Base-by-base conservation (phyloP, 1,140 invertebrate genomes). In the Dreissena polymorpha region DNA sequence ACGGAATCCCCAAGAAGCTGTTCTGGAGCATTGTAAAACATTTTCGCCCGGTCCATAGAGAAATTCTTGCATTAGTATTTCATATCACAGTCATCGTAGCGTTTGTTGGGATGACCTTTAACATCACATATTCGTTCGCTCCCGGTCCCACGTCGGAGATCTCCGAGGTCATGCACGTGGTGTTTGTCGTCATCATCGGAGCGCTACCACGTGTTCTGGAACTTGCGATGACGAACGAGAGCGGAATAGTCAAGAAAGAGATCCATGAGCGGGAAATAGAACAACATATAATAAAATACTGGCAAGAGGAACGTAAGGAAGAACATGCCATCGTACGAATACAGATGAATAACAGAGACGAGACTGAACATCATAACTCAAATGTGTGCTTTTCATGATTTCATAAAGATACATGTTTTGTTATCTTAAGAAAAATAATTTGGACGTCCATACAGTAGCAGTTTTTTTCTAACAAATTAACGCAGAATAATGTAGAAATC, bases 151-250 rank as follows among this genome's bases (percentile, higher is more conserved):
- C 80, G 3, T 49, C 71, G 0, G 64, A 83, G 49, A 60, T 83
- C 13, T 74, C 80, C 12, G 80, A 83, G 64, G 80, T 83, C 6
- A 83, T 83, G 80, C 80, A 83, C 27, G 80, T 83, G 50, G 57
- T 83, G 13, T 83, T 83, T 29, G 67, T 83, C 23, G 72, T 83
- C 29, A 70, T 39, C 13, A 29, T 83, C 21, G 80, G 80, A 0
- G 63, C 72, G n/a, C 16, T 83, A 10, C 80, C 80, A 13, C 29
- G 64, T 39, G 53, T 75, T 18, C 27, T 75, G n/a, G 55, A 67
- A 25, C 57, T 29, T 25, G 27, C 51, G 0, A 10, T 83, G 14
- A 39, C 72, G 12, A n/a, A 67, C 57, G 51, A 29, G 53, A 51
- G 65, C 65, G 27, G 14, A 21, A 25, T 60, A 10, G 14, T 68